phyloP scores from a whole-genome alignment of 2,113 vertebrate genomes.

The Sterrhoptilus dennistouni region DNA sequence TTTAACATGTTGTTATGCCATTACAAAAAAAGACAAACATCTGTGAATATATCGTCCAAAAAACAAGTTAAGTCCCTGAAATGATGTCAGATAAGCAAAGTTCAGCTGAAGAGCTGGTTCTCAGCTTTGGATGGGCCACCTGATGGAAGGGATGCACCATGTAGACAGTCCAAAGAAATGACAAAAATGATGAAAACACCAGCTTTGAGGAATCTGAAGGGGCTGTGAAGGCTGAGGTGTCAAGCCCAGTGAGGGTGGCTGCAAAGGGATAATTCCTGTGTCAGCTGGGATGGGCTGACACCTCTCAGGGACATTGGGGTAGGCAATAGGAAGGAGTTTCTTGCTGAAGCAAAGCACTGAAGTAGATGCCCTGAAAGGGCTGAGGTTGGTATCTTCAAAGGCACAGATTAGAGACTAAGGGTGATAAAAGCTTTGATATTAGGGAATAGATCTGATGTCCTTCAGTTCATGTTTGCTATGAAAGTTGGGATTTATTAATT shows the following conservation, averaged over 20 bases:
- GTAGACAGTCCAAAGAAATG: neutral
- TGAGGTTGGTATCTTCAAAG: neutral
- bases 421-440: neutral
- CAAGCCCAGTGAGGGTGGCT: neutral
- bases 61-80: neutral
- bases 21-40: neutral
- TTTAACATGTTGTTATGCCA: neutral
- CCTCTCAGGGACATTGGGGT: neutral
- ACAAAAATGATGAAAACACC: neutral
- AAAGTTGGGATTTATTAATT: neutral
- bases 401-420: neutral
- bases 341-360: neutral
- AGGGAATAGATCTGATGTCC: neutral
- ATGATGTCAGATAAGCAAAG: neutral
- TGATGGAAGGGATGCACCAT: neutral
- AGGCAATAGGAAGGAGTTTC: neutral
- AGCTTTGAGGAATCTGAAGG: neutral
- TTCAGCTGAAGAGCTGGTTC: neutral
- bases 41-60: neutral
- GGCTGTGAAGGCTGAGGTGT: neutral
- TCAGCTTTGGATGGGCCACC: neutral
- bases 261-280: neutral
- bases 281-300: fast-evolving
- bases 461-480: neutral
- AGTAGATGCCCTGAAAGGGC: neutral